Evolutionary conservation across 2,888 invertebrate species (phyloP).

Genomic region (Synergus itoensis): DNA sequence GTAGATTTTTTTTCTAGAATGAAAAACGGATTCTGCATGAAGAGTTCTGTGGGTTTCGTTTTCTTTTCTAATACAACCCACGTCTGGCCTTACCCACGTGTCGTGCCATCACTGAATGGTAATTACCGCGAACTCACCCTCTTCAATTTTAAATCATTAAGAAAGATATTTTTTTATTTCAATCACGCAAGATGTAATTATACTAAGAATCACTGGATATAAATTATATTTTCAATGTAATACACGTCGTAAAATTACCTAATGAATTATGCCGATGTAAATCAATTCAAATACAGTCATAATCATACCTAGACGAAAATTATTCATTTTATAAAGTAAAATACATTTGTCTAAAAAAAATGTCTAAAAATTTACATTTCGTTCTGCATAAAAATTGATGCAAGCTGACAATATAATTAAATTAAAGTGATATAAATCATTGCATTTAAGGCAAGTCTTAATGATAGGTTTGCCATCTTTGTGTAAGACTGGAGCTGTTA

Average conservation of each 20-base stretch:
- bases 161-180: background rate
- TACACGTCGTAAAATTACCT: background rate
- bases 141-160: background rate
- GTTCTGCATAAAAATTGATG: no score
- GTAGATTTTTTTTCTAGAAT: background rate
- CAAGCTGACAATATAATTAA: no score
- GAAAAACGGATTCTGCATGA: constrained; percentile 47
- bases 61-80: constrained; percentile 57
- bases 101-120: constrained; percentile 58
- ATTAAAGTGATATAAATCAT: background rate
- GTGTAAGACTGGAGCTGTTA: background rate
- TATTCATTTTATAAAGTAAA: no score
- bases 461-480: background rate
- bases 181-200: background rate
- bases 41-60: constrained; percentile 58
- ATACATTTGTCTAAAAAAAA: no score
- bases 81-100: constrained; percentile 64
- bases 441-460: background rate
- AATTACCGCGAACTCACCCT: constrained; percentile 51
- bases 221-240: background rate
- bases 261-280: background rate
- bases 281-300: background rate
- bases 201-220: background rate
- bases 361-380: no score
- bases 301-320: background rate